Evolutionary conservation across 64 coral and sea anemone genomes (phyloP).

Genomic region (Trachythela sp.): DNA sequence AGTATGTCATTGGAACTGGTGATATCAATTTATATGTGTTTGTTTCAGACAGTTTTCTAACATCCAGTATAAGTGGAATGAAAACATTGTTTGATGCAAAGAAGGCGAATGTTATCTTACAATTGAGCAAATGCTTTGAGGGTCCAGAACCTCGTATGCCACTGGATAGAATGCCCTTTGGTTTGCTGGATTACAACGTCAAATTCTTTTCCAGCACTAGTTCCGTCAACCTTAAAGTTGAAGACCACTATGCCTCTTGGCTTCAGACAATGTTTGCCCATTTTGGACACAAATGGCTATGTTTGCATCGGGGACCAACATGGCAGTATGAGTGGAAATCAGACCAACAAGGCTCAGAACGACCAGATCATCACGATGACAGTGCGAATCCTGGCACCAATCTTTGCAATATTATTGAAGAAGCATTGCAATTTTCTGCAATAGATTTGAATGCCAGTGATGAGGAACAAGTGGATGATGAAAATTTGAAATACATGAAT

Average conservation of each 20-base stretch:
- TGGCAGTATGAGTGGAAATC: background rate
- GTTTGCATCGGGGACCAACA: background rate
- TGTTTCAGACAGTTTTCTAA: background rate
- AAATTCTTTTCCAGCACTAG: background rate
- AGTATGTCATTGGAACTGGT: background rate
- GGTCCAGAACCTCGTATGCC: background rate
- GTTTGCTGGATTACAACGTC: background rate
- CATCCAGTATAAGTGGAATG: background rate
- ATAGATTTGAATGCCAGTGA: background rate
- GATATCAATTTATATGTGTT: background rate
- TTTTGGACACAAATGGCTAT: slow-evolving; percentile 12
- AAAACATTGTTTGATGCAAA: background rate
- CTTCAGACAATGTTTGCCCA: background rate
- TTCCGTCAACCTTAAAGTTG: background rate
- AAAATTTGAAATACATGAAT: background rate
- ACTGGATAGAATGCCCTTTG: slow-evolving; percentile 4
- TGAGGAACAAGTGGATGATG: background rate
- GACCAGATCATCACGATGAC: background rate
- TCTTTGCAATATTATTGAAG: background rate
- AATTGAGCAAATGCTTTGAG: background rate
- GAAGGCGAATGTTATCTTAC: background rate
- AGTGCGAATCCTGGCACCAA: background rate
- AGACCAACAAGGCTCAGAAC: background rate
- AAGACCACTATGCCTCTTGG: background rate
- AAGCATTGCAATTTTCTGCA: background rate